phyloP scores from a whole-genome alignment of 2,797 vertebrate genomes.

The Amniataba percoides region DNA sequence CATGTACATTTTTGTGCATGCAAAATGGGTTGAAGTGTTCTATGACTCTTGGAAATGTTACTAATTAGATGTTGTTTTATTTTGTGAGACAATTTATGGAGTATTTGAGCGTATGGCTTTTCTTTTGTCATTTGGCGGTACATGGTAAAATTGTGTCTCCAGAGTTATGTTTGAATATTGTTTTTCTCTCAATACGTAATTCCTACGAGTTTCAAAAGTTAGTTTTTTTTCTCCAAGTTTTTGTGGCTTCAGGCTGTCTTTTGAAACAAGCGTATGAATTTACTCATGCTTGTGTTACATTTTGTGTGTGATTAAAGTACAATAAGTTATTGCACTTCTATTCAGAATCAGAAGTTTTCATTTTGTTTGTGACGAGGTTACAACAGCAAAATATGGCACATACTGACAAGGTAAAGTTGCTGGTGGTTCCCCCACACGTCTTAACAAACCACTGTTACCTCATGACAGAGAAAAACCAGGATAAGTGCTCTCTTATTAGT shows the following conservation, averaged over 20 bases:
- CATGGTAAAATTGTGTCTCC: constrained; percentile 53
- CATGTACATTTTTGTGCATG: constrained; percentile 76
- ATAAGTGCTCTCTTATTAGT: constrained; percentile 3
- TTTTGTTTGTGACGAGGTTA: constrained; percentile 3
- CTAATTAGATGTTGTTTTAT: constrained; percentile 75
- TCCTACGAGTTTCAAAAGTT: constrained; percentile 45
- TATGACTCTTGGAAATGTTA: constrained; percentile 68
- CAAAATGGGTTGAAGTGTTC: constrained; percentile 74
- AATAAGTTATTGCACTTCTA: constrained; percentile 93
- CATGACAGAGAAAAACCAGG: neutral
- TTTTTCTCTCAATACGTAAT: constrained; percentile 59
- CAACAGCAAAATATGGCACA: neutral
- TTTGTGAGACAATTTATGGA: constrained; percentile 72
- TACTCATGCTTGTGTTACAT: constrained; percentile 78
- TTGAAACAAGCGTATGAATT: constrained; percentile 76
- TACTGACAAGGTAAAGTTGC: neutral
- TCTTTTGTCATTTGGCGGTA: constrained; percentile 52
- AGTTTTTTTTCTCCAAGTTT: constrained; percentile 49
- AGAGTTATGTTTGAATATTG: constrained; percentile 47
- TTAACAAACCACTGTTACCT: constrained; percentile 6
- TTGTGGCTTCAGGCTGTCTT: constrained; percentile 80
- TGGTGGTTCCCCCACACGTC: neutral
- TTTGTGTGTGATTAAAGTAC: constrained; percentile 84
- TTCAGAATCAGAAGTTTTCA: constrained; percentile 47
- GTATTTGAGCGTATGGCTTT: constrained; percentile 61